These are phyloP conservation scores for Catostomus latipinnis DNA, from an alignment of 2,797 vertebrate genomes.

Conservation along the genomic window DNA sequence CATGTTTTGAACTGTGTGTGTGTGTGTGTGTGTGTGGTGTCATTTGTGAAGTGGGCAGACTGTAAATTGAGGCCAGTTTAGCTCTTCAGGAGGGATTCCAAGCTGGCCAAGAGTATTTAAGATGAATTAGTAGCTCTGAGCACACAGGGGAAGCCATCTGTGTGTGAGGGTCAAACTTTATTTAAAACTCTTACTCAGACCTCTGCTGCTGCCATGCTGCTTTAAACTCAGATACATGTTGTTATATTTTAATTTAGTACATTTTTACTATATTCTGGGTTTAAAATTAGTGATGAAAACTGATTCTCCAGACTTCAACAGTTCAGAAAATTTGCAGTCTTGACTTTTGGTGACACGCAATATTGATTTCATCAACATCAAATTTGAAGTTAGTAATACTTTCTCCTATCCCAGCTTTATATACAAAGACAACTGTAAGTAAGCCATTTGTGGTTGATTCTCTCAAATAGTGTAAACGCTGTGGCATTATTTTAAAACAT, in stretches of 20 bases:
- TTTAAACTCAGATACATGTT: constrained; percentile 1
- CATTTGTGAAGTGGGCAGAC: constrained; percentile 53
- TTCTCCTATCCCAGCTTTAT: too few species aligned
- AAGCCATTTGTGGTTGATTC: too few species aligned
- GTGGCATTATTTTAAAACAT: too few species aligned
- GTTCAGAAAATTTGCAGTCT: too few species aligned
- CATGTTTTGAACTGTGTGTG: too few species aligned
- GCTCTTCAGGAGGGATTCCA: constrained; percentile 72
- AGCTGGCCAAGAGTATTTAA: constrained; percentile 69
- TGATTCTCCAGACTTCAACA: too few species aligned
- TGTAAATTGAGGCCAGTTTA: constrained; percentile 72
- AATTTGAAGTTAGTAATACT: too few species aligned
- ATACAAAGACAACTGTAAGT: too few species aligned
- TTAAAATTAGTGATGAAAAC: too few species aligned
- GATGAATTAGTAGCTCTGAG: constrained; percentile 70
- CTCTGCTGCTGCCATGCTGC: constrained; percentile 11
- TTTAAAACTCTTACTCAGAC: constrained; percentile 59
- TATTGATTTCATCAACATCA: too few species aligned
- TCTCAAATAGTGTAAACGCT: too few species aligned
- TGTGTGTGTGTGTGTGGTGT: constrained; percentile 21
- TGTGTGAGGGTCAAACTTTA: constrained; percentile 57
- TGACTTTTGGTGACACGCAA: too few species aligned
- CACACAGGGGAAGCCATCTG: constrained; percentile 51
- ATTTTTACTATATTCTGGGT: constrained; percentile 66
- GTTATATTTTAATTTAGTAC: constrained; percentile 73